Conservation (phyloP, 2,113 vertebrate species). For the Alligator sinensis region DNA sequence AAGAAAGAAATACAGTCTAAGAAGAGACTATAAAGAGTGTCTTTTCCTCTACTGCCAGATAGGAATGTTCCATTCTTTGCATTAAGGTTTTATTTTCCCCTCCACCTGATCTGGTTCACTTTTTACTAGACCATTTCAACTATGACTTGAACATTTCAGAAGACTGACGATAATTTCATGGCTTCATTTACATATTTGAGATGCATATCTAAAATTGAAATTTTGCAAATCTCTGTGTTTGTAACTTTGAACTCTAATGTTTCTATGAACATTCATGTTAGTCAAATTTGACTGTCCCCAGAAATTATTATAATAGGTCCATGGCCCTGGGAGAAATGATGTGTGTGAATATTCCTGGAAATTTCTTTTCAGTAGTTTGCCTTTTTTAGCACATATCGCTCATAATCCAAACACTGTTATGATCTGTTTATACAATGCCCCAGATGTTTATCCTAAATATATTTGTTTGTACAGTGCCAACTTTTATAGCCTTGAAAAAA, state of each 20-base stretch:
- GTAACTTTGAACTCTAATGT: constrained; percentile 17
- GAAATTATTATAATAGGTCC: neutral
- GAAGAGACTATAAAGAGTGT: neutral
- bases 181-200: constrained; percentile 27
- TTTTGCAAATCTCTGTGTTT: constrained; percentile 26
- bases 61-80: rapidly evolving
- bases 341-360: neutral
- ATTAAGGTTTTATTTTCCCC: neutral
- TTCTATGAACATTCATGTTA: neutral
- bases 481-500: constrained; percentile 49
- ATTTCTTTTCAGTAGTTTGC: constrained; percentile 17
- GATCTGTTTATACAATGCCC: constrained; percentile 36
- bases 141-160: neutral
- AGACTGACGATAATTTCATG: neutral
- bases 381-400: constrained; percentile 25
- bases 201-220: constrained; percentile 35
- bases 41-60: neutral
- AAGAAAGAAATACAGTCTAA: neutral
- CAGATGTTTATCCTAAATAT: constrained; percentile 61
- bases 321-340: neutral
- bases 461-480: constrained; percentile 49
- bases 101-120: neutral
- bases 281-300: neutral
- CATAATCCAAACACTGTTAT: constrained; percentile 60
- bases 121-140: constrained; percentile 8